Percentiles rank a stretch among this genome's conserved stretches.
Conservation (phyloP, 2,113 vertebrate genomes). For the Centrocercus urophasianus region DNA sequence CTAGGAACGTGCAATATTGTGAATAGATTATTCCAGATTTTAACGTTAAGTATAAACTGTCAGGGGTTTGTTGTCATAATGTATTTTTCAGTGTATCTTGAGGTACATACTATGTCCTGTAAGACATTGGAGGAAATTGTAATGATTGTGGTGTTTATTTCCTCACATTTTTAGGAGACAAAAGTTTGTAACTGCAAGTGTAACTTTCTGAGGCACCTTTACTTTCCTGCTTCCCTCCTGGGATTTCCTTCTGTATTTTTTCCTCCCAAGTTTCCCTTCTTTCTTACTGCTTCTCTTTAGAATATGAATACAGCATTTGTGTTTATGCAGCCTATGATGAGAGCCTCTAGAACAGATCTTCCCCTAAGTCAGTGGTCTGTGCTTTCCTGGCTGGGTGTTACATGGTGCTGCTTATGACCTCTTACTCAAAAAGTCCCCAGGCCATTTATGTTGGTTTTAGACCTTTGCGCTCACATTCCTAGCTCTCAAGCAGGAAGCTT, state of each 20-base stretch:
- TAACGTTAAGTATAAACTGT: background rate
- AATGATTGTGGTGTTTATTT: background rate
- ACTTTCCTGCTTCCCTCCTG: background rate
- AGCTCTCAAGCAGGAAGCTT: background rate
- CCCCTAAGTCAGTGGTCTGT: background rate
- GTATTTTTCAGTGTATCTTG: background rate
- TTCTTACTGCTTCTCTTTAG: background rate
- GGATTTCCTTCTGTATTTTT: background rate
- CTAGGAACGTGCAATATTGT: background rate
- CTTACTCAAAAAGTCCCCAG: background rate
- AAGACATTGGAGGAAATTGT: background rate
- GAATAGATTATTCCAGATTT: conserved; percentile 11
- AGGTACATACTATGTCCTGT: background rate
- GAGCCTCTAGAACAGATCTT: background rate
- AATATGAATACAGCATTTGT: background rate
- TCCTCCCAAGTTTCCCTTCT: background rate
- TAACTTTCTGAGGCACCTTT: background rate
- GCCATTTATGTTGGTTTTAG: background rate
- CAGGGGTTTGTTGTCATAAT: background rate
- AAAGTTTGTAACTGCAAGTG: background rate
- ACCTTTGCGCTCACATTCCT: background rate
- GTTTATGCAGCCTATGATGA: background rate
- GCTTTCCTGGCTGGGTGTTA: background rate
- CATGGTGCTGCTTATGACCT: background rate
- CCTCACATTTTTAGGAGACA: background rate